phyloP scores from a whole-genome alignment of 1,140 invertebrate genomes.

The Wasmannia auropunctata region DNA sequence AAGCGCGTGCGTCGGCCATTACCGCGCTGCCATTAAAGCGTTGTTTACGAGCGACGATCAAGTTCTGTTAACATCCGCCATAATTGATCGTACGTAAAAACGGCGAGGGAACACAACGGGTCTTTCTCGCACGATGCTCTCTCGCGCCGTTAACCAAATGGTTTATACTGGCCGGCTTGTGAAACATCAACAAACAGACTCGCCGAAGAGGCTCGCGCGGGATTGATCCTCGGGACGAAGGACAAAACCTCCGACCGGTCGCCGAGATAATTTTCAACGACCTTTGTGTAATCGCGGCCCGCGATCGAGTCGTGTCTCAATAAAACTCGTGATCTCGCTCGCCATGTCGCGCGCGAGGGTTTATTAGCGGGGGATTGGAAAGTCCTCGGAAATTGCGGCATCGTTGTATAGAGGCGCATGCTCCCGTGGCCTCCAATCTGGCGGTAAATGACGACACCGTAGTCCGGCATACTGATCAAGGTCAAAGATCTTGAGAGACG shows the following conservation, averaged over 20 bases:
- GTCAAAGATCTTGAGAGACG: conserved; percentile 58
- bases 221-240: background rate
- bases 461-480: conserved; percentile 66
- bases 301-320: conserved; percentile 42
- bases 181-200: background rate
- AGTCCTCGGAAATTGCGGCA: conserved; percentile 59
- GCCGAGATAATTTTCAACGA: conserved; percentile 57
- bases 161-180: background rate
- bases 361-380: conserved; percentile 65
- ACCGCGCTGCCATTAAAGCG: conserved; percentile 62
- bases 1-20: conserved; percentile 57
- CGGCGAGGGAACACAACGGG: background rate
- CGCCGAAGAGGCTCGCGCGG: background rate
- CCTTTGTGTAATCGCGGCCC: conserved; percentile 49
- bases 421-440: conserved; percentile 62
- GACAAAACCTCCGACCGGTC: conserved; percentile 11
- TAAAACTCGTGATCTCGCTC: conserved; percentile 65
- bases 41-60: conserved; percentile 68
- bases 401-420: conserved; percentile 59
- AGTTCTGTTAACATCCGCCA: conserved; percentile 62
- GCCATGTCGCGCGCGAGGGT: conserved; percentile 55
- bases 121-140: conserved; percentile 17
- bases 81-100: conserved; percentile 62
- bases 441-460: conserved; percentile 64
- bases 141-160: conserved; percentile 1